phyloP scores from a whole-genome alignment of 2,888 invertebrate species.

The Temnothorax rugatulus region DNA sequence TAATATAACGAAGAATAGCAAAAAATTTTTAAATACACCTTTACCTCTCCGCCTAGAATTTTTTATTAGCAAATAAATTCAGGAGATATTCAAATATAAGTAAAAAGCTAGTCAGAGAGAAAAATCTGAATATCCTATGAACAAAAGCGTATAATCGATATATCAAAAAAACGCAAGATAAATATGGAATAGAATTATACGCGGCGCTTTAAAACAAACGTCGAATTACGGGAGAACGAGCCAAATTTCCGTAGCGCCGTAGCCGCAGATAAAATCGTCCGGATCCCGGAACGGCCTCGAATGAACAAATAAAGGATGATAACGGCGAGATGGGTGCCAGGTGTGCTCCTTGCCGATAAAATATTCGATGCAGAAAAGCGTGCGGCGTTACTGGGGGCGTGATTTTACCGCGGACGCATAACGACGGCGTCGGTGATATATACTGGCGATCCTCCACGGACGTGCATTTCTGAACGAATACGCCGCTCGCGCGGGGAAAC shows the following conservation, averaged over 20 bases:
- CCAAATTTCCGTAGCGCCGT: conserved; percentile 24
- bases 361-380: conserved; percentile 51
- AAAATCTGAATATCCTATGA: conserved; percentile 29
- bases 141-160: conserved; percentile 31
- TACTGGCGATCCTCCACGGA: conserved; percentile 34
- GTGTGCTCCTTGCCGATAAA: conserved; percentile 63
- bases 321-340: conserved; percentile 57
- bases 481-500: conserved; percentile 61
- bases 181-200: conserved; percentile 43
- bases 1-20: background rate
- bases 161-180: conserved; percentile 35
- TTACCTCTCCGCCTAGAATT: background rate
- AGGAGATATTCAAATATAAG: conserved; percentile 15
- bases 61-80: conserved; percentile 13
- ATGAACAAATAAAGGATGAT: conserved; percentile 67
- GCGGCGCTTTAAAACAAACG: conserved; percentile 51
- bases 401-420: conserved; percentile 61
- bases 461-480: conserved; percentile 56
- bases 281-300: conserved; percentile 39
- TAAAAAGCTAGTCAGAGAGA: conserved; percentile 4
- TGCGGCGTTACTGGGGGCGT: conserved; percentile 42
- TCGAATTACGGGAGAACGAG: conserved; percentile 41
- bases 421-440: conserved; percentile 48
- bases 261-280: conserved; percentile 42
- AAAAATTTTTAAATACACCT: background rate